Conservation (phyloP, 2,888 invertebrate species). For the Drosophila prolongata region DNA sequence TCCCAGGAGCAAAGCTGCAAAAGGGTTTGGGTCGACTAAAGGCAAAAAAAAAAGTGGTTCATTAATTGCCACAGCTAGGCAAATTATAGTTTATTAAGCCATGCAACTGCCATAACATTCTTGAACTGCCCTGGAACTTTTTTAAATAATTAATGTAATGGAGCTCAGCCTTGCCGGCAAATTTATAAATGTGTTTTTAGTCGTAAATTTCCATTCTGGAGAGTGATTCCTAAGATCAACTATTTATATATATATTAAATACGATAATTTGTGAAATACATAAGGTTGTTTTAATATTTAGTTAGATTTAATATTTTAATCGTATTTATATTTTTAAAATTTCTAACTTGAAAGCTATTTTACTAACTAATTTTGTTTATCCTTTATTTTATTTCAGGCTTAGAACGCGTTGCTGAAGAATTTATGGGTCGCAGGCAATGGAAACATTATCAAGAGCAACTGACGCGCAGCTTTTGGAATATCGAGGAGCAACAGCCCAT, state of each 20-base stretch:
- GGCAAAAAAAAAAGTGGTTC: slow-evolving; percentile 26
- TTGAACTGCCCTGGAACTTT: slow-evolving; percentile 16
- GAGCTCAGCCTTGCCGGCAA: neutral
- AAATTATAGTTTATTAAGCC: slow-evolving; percentile 60
- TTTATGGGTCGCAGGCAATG: slow-evolving; percentile 98
- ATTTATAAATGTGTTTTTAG: neutral
- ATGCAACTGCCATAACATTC: slow-evolving; percentile 29
- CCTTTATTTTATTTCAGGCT: slow-evolving; percentile 86
- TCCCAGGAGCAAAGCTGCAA: slow-evolving; percentile 58
- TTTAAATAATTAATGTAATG: slow-evolving; percentile 41
- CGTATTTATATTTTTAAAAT: too few species aligned
- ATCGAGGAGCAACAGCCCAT: slow-evolving; percentile 78
- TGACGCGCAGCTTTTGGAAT: slow-evolving; percentile 85
- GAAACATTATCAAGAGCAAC: slow-evolving; percentile 95
- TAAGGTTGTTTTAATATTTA: too few species aligned
- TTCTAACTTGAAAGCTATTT: neutral
- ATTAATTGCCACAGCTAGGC: slow-evolving; percentile 48
- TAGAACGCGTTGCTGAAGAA: slow-evolving; percentile 98
- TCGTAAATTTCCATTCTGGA: too few species aligned
- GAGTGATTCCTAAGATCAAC: too few species aligned
- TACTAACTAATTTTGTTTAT: neutral
- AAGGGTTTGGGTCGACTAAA: slow-evolving; percentile 5
- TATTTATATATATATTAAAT: too few species aligned
- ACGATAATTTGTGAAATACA: too few species aligned
- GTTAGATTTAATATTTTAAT: too few species aligned